Evolutionary conservation across 2,888 invertebrate species (phyloP), one percentile per base, ranked within the genome.

Genomic region (Diadromus collaris): DNA sequence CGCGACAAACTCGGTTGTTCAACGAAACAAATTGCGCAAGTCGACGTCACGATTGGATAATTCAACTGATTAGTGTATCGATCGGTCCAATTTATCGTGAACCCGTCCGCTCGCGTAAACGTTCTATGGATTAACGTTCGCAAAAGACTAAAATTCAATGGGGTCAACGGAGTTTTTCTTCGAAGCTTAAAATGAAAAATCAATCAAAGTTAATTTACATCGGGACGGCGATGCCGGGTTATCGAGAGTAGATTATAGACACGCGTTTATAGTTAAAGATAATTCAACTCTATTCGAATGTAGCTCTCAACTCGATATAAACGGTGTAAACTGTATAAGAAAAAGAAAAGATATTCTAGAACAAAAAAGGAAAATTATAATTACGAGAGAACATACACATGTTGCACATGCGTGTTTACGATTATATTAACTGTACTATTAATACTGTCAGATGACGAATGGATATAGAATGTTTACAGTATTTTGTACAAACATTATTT

Each of bases 401-500:
- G 82, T 86, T 87, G 80, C 83, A 84, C 82, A 79, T 76, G 64
- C 24, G 58, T 58, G 61, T 51, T 73, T 76, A 76, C 48, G 61
- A 68, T 75, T 78, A 74, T 65, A 74, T 80, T 76, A 80, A 69
- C 72, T 77, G 79, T 79, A 76, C 65, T 70, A 81, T 76, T 77
- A 81, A 74, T 77, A 70, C 75, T 78, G 58, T 78, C 69, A 71
- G 76, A 75, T 58, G 38, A 80, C 58, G 68, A 79, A 69, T 64
- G 67, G 81, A 79, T 81, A 79, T 79, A 51, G 76, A 79, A 73
- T 73, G 76, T 76, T 79, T 79, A 73, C 79, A 88, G 85, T 87
- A 88, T 89, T 89, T 89, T 89, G 88, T 89, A 89, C 86, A 88
- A 87, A 89, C 83, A 84, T 85, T 87, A 82, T 83, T 86, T 34